Percentiles rank a stretch among this genome's conserved stretches.
These are phyloP conservation scores for Mormyrus iriodes DNA, from an alignment of 2,113 vertebrate species.

Conservation along the genomic window DNA sequence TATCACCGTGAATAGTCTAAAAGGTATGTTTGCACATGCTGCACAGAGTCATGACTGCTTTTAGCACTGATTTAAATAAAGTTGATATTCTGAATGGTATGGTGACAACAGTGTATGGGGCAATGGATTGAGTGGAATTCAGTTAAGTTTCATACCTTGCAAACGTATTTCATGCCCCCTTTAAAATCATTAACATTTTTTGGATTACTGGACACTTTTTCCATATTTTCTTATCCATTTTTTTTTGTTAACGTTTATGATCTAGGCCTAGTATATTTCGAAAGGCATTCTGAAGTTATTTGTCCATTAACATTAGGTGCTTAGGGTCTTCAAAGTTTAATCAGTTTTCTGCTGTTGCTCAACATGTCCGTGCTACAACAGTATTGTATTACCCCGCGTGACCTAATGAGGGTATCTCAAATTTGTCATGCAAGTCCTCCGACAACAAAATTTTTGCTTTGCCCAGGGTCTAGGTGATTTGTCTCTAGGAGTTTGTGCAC, in stretches of 20 bases:
- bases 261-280: not conserved
- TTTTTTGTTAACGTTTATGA: not conserved
- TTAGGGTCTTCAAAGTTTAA: not conserved
- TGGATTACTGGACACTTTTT: not conserved
- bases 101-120: not conserved
- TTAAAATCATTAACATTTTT: not conserved
- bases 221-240: not conserved
- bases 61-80: constrained; percentile 2
- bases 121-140: not conserved
- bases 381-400: not conserved
- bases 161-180: not conserved
- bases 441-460: not conserved
- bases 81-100: not conserved
- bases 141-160: not conserved
- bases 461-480: not conserved
- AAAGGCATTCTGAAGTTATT: not conserved
- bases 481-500: not conserved
- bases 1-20: not conserved
- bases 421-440: not conserved
- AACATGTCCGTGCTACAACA: not conserved
- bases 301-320: not conserved
- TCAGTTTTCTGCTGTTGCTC: not conserved
- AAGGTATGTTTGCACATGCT: not conserved
- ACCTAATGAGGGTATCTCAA: not conserved
- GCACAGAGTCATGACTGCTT: not conserved